Conservation (phyloP, 2,113 vertebrate genomes). For the Phycodurus eques region DNA sequence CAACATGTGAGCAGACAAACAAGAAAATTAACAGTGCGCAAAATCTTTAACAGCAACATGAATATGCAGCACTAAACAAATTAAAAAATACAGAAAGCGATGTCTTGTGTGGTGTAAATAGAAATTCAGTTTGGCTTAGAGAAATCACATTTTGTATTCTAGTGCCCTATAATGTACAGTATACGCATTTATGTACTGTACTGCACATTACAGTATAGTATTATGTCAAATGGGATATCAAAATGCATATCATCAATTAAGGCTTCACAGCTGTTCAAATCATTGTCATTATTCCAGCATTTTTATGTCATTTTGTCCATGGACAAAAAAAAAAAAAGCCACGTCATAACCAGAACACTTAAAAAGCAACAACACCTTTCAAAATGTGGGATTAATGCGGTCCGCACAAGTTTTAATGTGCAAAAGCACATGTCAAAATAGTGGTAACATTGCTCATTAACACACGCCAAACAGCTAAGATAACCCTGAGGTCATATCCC, state of each 20-base stretch:
- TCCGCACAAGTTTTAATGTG: not conserved
- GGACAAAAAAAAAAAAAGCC: slow-evolving; percentile 19
- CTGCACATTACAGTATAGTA: not conserved
- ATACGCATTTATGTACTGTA: not conserved
- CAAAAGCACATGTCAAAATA: not conserved
- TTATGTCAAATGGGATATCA: not conserved
- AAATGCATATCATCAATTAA: not conserved
- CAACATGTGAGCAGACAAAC: slow-evolving; percentile 41
- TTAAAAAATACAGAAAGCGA: not conserved
- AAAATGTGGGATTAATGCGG: not conserved
- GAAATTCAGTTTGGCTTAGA: not conserved
- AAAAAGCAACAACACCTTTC: not conserved
- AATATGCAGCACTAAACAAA: not conserved
- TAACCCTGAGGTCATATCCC: slow-evolving; percentile 29
- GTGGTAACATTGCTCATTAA: slow-evolving; percentile 21
- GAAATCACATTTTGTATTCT: not conserved
- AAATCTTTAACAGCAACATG: slow-evolving; percentile 13
- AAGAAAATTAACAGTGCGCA: slow-evolving; percentile 18
- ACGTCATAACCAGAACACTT: not conserved
- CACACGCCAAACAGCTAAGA: slow-evolving; percentile 42
- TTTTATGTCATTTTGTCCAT: not conserved
- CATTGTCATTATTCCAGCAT: slow-evolving; percentile 1
- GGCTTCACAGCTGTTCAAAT: slow-evolving; percentile 8
- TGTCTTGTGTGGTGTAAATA: not conserved
- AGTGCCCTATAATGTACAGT: not conserved